Evolutionary conservation across 2,113 vertebrate species (phyloP), one percentile per base, ranked within the genome.

Genomic region (Cyanoramphus novaezelandiae): DNA sequence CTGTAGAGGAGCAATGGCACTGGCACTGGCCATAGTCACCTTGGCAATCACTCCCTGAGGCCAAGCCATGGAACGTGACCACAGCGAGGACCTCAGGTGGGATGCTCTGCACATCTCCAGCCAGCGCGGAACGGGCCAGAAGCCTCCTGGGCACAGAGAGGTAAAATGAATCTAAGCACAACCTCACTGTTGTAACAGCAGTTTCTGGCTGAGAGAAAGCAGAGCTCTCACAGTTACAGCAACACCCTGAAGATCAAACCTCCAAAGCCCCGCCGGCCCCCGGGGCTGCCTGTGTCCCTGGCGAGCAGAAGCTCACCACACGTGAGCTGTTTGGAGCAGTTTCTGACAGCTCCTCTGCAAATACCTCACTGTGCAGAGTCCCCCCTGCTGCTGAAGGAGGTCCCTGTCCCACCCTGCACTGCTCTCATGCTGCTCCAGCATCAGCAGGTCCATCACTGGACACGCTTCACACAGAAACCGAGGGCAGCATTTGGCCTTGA

Each of bases 111-210:
- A 35, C 15, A 13, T 12, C 15, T 29, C 47, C 37, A 25, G 60
- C 33, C 55, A 59, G 33, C 13, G 9, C 6, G 3, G 55, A 59
- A 59, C 4, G 9, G 1, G 23, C 65, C 7, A 2, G 59, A 47
- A 0, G 0, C 13, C 8, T 77, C 49, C 68, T 2, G 6, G 2
- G 2, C 43, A 4, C 0, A 2, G 59, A 68, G 29, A 16, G 1
- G 18, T 19, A 37, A 43, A 59, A 59, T 3, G 0, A n/a, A 21
- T 23, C 49, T 31, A 43, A 49, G 81, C 64, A 11, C 49, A 52
- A 33, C n/a, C 74, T 39, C 0, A 1, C 20, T 11, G 25, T 10
- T 57, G 28, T 50, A 81, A 43, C 55, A 53, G 53, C 59, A 60
- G 62, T n/a, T 83, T 41, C 31, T 74, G 28, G 41, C 63, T 69